Evolutionary conservation across 2,797 vertebrate genomes (phyloP).

Genomic region (Bryconaethiops microstoma): DNA sequence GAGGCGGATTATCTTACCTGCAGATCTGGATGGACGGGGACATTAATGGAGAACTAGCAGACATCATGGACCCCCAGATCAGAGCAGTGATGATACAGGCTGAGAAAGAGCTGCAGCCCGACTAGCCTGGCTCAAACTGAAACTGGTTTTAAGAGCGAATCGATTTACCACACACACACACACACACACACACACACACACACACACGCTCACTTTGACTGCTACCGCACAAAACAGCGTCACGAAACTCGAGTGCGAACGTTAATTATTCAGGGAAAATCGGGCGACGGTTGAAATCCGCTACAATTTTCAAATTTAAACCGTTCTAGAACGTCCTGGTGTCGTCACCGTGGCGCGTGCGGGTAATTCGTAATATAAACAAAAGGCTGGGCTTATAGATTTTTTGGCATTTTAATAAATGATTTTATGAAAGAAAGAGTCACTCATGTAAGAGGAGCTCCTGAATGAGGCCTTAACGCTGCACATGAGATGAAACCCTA

Average conservation of each 20-base stretch:
- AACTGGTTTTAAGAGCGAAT: constrained; percentile 40
- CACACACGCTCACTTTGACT: neutral
- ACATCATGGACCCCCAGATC: constrained; percentile 69
- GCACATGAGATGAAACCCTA: neutral
- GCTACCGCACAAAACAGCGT: neutral
- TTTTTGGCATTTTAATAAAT: neutral
- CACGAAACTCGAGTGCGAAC: neutral
- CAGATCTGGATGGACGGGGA: constrained; percentile 83
- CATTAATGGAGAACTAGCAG: constrained; percentile 62
- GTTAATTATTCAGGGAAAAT: neutral
- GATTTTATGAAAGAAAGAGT: neutral
- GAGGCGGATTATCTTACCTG: constrained; percentile 74
- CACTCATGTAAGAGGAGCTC: too few relatives aligned
- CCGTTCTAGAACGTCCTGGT: neutral
- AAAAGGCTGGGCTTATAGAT: neutral
- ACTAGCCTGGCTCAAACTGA: constrained; percentile 27
- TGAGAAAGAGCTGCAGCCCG: constrained; percentile 37
- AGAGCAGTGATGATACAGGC: constrained; percentile 27
- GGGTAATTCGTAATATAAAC: neutral
- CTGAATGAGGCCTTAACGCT: neutral
- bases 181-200: neutral
- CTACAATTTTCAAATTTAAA: neutral
- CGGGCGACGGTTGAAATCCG: neutral
- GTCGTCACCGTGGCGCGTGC: neutral
- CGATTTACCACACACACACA: constrained; percentile 28